These are phyloP conservation scores for Recurvirostra avosetta DNA, from an alignment of 2,113 vertebrate genomes.

Conservation along the genomic window DNA sequence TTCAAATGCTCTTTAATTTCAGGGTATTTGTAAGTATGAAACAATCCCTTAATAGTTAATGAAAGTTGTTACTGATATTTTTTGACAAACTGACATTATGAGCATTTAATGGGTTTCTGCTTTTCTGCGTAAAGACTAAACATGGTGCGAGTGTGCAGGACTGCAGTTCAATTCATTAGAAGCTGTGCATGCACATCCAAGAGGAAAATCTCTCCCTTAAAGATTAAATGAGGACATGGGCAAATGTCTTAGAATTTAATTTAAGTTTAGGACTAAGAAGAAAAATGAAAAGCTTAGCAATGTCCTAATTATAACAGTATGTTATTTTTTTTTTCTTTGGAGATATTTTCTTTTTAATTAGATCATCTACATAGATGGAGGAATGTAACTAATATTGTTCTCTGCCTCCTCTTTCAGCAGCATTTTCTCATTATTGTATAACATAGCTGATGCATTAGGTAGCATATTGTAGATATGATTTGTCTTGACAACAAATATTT, in stretches of 20 bases:
- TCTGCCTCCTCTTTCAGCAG: background rate
- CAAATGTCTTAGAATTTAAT: slow-evolving; percentile 51
- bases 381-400: background rate
- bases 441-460: background rate
- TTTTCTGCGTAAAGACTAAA: background rate
- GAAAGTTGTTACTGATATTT: background rate
- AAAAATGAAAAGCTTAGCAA: slow-evolving; percentile 56
- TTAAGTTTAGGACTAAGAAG: slow-evolving; percentile 2
- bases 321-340: background rate
- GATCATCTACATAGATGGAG: background rate
- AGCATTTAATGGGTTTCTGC: background rate
- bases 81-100: background rate
- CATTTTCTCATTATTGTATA: background rate
- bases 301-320: slow-evolving; percentile 31
- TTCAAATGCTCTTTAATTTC: background rate
- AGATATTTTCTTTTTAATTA: slow-evolving; percentile 26
- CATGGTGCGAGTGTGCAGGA: background rate
- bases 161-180: background rate
- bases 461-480: background rate
- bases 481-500: background rate
- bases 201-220: background rate
- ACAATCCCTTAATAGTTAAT: background rate
- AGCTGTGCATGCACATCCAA: background rate
- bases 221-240: slow-evolving; percentile 38
- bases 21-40: background rate